phyloP scores from a whole-genome alignment of 2,113 vertebrate species.

The Melospiza melodia region DNA sequence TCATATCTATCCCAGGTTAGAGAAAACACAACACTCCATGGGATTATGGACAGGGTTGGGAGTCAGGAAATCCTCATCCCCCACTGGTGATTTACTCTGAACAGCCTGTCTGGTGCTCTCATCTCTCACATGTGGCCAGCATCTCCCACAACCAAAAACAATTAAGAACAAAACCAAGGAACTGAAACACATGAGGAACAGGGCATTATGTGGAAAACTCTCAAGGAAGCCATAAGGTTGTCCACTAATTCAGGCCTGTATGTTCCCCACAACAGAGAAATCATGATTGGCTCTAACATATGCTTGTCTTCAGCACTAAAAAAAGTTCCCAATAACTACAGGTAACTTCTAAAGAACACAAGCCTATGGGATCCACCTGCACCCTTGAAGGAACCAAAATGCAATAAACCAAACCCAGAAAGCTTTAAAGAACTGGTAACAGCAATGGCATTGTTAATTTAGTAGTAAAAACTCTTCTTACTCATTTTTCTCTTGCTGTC shows the following conservation, averaged over 20 bases:
- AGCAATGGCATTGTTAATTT: not conserved
- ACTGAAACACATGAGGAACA: not conserved
- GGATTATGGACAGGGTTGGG: not conserved
- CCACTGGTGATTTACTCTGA: not conserved
- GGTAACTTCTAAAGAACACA: not conserved
- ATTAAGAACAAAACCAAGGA: not conserved
- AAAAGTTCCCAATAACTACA: not conserved
- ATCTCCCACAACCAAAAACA: not conserved
- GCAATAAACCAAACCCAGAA: not conserved
- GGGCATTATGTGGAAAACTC: not conserved
- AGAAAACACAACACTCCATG: not conserved
- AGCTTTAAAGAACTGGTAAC: not conserved
- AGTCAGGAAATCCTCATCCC: not conserved
- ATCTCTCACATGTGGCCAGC: not conserved
- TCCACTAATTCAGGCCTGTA: not conserved
- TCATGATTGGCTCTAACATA: not conserved
- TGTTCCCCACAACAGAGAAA: not conserved
- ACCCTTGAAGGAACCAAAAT: not conserved
- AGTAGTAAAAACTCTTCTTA: conserved; percentile 50
- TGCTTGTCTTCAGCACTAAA: not conserved
- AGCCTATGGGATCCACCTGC: not conserved
- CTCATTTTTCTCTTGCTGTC: conserved; percentile 76
- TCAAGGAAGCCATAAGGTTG: not conserved
- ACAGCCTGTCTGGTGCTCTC: not conserved
- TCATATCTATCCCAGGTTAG: not conserved